Conservation (phyloP, 53 echinoderm and acorn worm species). For the Apostichopus leukothele region DNA sequence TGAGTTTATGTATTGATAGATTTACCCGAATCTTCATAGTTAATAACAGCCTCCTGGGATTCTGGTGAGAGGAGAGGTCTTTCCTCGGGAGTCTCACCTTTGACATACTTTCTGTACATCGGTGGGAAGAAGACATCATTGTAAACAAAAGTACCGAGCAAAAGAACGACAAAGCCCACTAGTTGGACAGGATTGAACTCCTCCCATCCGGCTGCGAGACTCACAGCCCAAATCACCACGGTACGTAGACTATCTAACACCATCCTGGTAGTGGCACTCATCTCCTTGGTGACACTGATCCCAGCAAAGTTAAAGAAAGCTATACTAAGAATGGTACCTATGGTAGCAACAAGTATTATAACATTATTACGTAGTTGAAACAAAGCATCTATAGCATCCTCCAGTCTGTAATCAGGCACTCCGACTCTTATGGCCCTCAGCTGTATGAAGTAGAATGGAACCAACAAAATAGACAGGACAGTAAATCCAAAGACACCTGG, state of each 20-base stretch:
- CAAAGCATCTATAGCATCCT: slow-evolving; percentile 75
- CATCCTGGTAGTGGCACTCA: slow-evolving; percentile 90
- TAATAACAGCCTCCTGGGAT: background rate
- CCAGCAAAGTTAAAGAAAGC: slow-evolving; percentile 93
- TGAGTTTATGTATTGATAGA: background rate
- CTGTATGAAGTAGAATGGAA: slow-evolving; percentile 74
- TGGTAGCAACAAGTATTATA: slow-evolving; percentile 60
- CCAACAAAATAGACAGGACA: slow-evolving; percentile 58
- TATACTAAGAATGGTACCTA: slow-evolving; percentile 76
- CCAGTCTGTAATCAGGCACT: slow-evolving; percentile 61
- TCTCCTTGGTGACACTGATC: slow-evolving; percentile 80
- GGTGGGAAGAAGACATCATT: slow-evolving; percentile 72
- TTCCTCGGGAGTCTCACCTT: background rate
- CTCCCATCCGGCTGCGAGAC: slow-evolving; percentile 68
- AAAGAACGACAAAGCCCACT: slow-evolving; percentile 57
- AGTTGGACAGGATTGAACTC: slow-evolving; percentile 55
- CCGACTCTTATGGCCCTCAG: slow-evolving; percentile 55
- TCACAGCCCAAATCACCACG: slow-evolving; percentile 72
- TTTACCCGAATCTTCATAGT: slow-evolving; percentile 37
- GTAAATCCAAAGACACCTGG: slow-evolving; percentile 78
- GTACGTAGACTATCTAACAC: slow-evolving; percentile 84
- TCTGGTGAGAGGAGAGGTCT: slow-evolving; percentile 28
- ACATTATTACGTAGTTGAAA: slow-evolving; percentile 58
- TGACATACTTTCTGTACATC: slow-evolving; percentile 43
- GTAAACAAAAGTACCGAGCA: slow-evolving; percentile 77